Evolutionary conservation across 2,888 invertebrate genomes (phyloP), one percentile per base, ranked within the genome.

Genomic region (Resseliella maxima): DNA sequence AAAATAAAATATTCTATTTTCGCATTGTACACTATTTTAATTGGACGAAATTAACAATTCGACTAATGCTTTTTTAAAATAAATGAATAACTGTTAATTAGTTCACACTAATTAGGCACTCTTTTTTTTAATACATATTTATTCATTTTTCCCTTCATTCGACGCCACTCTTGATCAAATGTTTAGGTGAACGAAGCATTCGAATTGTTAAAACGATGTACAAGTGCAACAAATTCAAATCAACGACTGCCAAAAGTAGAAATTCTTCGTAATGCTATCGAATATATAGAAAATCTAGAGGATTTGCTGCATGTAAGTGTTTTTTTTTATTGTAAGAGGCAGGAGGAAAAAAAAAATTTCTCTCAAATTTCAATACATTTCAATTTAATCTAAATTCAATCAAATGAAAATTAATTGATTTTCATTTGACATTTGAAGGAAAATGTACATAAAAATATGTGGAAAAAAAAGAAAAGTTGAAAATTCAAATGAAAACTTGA

Each of bases 201-300:
- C 91, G 99, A 99, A 91, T 94, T 97, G 87, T 92, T 99, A 59
- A 96, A 99, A 89, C 93, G 96, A 89, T 92, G 99, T 86, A 98
- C 99, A 0, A 96, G 98, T 89, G 96, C 97, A 87, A 98, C 97
- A 87, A 98, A 97, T 92, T 99, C 99, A 0, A 98, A 97, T 89
- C 99, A 99, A 89, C 93, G 99, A 86, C 92, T 99, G 89, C 99
- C 99, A 0, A 99, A 99, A 92, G 96, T 99, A 88, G 99, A 99
- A 92, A 99, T 99, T 88, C 93, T 99, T 54, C 93, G 99, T 87
- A 98, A 98, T 89, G 99, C 99, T 64, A 99, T 99, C 89, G 99
- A 99, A 89, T 99, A 99, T 90, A 99, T 99, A 88, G 99, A 98
- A 90, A 95, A 96, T 88, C 91, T 97, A 88, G 97, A 97, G 90